Base-by-base conservation (phyloP, 2,797 vertebrate genomes). In the Psittacula echo region DNA sequence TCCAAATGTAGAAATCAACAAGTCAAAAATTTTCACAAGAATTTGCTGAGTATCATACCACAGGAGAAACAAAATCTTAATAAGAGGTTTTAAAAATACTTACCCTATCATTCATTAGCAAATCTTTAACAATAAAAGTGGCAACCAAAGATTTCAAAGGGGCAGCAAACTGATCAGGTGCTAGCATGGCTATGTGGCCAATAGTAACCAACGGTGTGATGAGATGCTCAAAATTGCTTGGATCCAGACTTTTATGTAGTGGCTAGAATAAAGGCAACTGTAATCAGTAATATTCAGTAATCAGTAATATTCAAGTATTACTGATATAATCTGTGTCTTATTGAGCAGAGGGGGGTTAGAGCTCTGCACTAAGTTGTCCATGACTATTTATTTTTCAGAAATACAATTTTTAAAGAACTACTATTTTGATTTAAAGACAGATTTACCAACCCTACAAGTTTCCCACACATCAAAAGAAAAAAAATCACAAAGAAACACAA, bases 81-180 rank as follows among this genome's bases (percentile, higher is more conserved):
- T 8, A 48, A 0, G 7, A 68, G 9, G 32, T 60, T 83, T 68
- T 53, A 50, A 56, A 75, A 79, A 70, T 89, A 96, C 97, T 98
- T 98, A 99, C 99, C 98, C 99, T 98, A 96, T 99, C 99, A 7
- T 98, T 99, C 99, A 99, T 99, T 82, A 99, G 98, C 93, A 99
- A 98, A 94, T 99, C 99, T 97, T 99, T 99, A 93, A 99, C 99
- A 47, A 99, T 99, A 92, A 99, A 99, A 97, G 99, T 99, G 91
- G 99, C 99, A 71, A 99, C 99, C 93, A 99, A 97, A 86, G 99
- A 99, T 93, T 99, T 99, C 89, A 99, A 98, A 6, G 99, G 99
- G 14, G 98, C 98, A 32, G 99, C 99, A 93, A 99, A 99, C 34
- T 99, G 99, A 89, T 99, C 99, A 23, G 99, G 99, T 53, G 99